A percentile compares a stretch with the other conserved stretches of the same genome.
These are phyloP conservation scores for Oceanites oceanicus DNA, from an alignment of 2,113 vertebrate genomes.

Conservation along the genomic window DNA sequence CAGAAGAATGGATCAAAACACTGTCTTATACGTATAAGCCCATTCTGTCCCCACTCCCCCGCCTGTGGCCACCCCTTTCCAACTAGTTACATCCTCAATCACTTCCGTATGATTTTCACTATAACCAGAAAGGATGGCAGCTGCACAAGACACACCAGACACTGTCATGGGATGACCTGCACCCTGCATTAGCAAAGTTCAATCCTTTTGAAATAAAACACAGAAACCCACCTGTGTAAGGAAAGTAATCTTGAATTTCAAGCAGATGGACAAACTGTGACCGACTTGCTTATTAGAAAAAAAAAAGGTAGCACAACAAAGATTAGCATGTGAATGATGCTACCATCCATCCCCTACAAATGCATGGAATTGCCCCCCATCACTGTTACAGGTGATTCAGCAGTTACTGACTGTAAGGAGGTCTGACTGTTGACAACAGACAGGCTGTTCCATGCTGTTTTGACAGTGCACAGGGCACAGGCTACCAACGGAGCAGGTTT, in stretches of 20 bases:
- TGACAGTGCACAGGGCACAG: too few relatives aligned
- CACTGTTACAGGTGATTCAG: neutral
- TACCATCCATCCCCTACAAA: neutral
- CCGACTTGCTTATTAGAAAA: neutral
- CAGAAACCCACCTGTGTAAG: neutral
- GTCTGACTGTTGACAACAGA: neutral
- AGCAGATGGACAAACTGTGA: neutral
- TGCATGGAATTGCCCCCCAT: neutral
- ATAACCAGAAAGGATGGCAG: neutral
- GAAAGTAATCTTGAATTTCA: neutral
- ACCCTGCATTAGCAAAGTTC: neutral
- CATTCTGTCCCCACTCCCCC: neutral
- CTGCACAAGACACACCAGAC: neutral
- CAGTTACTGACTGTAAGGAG: neutral
- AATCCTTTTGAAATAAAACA: neutral
- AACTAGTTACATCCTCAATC: slow-evolving; percentile 11
- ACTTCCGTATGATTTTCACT: neutral
- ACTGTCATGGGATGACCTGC: neutral
- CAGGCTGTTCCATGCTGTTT: neutral
- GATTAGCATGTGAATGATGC: neutral
- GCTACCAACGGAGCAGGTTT: neutral
- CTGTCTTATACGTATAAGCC: neutral
- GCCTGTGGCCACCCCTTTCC: neutral
- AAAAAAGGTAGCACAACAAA: neutral
- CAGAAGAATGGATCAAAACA: neutral